Percentiles rank a stretch among this genome's conserved stretches.
Evolutionary conservation across 2,888 invertebrate genomes (phyloP).

Genomic region (Phasia obesa): DNA sequence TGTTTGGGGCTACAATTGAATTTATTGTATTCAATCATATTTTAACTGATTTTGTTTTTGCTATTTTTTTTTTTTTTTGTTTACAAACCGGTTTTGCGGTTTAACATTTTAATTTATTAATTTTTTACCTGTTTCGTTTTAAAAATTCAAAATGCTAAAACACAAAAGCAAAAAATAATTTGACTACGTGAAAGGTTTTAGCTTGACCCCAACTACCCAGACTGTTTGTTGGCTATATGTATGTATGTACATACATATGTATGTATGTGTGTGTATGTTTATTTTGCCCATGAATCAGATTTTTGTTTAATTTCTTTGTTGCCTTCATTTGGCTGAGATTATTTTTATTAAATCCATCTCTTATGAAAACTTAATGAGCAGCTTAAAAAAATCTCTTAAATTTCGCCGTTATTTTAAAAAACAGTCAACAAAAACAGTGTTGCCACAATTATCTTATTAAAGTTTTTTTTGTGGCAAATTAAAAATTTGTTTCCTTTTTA

Average conservation of each 20-base stretch:
- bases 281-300: slow-evolving; percentile 55
- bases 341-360: neutral
- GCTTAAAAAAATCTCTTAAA: no score
- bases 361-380: no score
- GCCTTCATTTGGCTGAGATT: slow-evolving; percentile 26
- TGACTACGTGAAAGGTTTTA: slow-evolving; percentile 4
- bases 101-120: slow-evolving; percentile 53
- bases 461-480: no score
- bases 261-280: neutral
- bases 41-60: slow-evolving; percentile 10
- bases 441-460: no score
- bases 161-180: neutral
- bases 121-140: slow-evolving; percentile 20
- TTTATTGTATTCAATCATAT: slow-evolving; percentile 29
- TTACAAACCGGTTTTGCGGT: slow-evolving; percentile 52
- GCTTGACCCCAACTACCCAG: slow-evolving; percentile 67
- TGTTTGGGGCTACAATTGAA: slow-evolving; percentile 27
- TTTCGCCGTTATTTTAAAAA: no score
- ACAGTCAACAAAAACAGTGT: no score
- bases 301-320: slow-evolving; percentile 25
- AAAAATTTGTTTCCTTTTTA: no score
- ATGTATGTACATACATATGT: slow-evolving; percentile 21
- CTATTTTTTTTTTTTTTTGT: slow-evolving; percentile 9
- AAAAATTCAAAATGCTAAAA: slow-evolving; percentile 14
- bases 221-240: slow-evolving; percentile 36